A percentile compares a stretch with the other conserved stretches of the same genome.
Evolutionary conservation across 2,113 vertebrate species (phyloP).

Genomic region (Crotalus horridus): DNA sequence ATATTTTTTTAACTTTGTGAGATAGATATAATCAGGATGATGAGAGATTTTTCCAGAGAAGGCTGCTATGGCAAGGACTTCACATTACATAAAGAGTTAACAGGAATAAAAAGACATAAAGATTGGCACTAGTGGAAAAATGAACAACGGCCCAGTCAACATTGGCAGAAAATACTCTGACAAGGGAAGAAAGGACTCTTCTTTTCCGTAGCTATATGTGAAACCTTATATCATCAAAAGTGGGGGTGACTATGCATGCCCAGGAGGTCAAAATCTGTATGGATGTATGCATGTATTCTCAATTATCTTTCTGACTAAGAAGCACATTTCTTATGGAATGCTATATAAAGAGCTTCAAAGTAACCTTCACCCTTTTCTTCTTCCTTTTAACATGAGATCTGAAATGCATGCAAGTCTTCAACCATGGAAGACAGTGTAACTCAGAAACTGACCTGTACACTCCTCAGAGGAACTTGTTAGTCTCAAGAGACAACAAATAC

Average conservation of each 20-base stretch:
- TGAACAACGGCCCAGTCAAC: neutral
- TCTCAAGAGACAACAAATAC: constrained; percentile 16
- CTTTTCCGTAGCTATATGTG: neutral
- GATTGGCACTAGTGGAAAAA: neutral
- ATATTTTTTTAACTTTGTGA: too few species aligned
- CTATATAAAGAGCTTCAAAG: constrained; percentile 25
- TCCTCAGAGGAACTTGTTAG: neutral
- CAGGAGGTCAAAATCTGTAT: neutral
- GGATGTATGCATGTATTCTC: constrained; percentile 15
- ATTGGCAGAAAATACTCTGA: neutral
- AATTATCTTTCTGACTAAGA: neutral
- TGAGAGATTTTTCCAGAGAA: neutral
- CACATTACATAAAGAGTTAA: neutral
- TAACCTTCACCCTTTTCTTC: neutral
- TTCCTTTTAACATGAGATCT: constrained; percentile 20
- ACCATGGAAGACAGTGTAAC: neutral
- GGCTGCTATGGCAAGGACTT: neutral
- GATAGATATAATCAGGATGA: neutral
- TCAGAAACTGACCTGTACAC: constrained; percentile 4
- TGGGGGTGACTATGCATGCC: neutral
- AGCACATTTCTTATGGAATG: neutral
- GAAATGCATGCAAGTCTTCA: neutral
- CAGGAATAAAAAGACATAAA: neutral
- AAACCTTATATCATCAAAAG: accelerated
- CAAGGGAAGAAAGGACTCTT: neutral